Evolutionary conservation across 2,888 invertebrate genomes (phyloP).

Genomic region (Scaeva pyrastri): DNA sequence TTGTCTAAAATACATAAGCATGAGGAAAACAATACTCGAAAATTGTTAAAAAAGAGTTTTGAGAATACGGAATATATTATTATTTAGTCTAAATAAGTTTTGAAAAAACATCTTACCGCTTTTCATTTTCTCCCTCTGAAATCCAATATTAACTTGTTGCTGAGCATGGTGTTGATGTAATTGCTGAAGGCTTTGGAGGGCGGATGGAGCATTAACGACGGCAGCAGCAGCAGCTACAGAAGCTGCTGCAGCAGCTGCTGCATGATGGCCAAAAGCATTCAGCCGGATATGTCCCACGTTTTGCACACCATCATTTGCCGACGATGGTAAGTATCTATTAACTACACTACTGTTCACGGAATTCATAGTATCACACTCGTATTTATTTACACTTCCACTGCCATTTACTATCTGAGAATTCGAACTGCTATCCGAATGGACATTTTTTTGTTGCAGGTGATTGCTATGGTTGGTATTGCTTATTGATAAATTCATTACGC

Average conservation of each 20-base stretch:
- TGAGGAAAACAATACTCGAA: too few relatives aligned
- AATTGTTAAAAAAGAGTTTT: too few relatives aligned
- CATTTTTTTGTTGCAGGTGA: conserved; percentile 53
- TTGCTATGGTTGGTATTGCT: conserved; percentile 77
- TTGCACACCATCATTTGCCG: conserved; percentile 67
- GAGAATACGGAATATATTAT: too few relatives aligned
- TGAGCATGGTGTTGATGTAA: conserved; percentile 83
- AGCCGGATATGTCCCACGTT: conserved; percentile 73
- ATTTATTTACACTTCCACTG: conserved; percentile 80
- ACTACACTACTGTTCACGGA: conserved; percentile 76
- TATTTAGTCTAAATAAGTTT: too few relatives aligned
- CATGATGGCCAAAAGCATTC: conserved; percentile 77
- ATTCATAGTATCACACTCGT: conserved; percentile 82
- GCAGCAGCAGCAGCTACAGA: conserved; percentile 79
- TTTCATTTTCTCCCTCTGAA: conserved; percentile 82
- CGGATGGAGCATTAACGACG: conserved; percentile 80
- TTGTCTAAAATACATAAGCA: too few relatives aligned
- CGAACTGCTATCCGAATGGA: conserved; percentile 22
- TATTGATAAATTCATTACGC: conserved; percentile 83
- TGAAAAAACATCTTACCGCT: conserved; percentile 78
- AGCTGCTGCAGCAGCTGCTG: conserved; percentile 79
- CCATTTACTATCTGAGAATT: conserved; percentile 26
- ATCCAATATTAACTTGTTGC: conserved; percentile 80
- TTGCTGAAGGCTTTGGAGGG: conserved; percentile 83
- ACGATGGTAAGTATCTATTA: conserved; percentile 75